These are phyloP conservation scores for Centropus bengalensis DNA, from an alignment of 2,113 vertebrate species.

Conservation along the genomic window DNA sequence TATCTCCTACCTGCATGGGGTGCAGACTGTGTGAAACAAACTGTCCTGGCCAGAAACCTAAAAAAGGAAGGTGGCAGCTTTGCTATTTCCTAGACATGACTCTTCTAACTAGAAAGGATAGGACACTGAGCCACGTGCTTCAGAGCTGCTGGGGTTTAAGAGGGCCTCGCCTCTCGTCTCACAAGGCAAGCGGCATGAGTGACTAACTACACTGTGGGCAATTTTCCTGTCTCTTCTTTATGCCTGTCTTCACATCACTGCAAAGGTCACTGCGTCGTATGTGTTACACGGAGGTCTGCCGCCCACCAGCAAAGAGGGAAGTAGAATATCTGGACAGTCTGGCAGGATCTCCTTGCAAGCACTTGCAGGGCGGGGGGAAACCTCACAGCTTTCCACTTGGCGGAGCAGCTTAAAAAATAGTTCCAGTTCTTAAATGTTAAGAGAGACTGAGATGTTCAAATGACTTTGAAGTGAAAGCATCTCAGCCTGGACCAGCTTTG, in stretches of 20 bases:
- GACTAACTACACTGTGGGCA: background rate
- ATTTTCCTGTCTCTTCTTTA: background rate
- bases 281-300: background rate
- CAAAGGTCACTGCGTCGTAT: background rate
- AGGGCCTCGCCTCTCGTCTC: background rate
- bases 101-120: background rate
- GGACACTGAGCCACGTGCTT: background rate
- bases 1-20: background rate
- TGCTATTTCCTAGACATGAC: background rate
- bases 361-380: background rate
- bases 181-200: background rate
- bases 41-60: background rate
- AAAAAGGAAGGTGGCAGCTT: background rate
- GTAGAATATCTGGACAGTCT: background rate
- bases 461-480: background rate
- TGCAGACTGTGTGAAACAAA: background rate
- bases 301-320: background rate
- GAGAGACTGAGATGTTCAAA: slow-evolving; percentile 19
- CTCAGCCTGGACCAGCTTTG: background rate
- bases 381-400: background rate
- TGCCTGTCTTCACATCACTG: accelerated
- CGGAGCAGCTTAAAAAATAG: background rate
- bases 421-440: slow-evolving; percentile 29
- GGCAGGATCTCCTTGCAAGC: background rate
- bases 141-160: background rate